Evolutionary conservation across 2,113 vertebrate genomes (phyloP), one percentile per base, ranked within the genome.

Genomic region (Clupea harengus): DNA sequence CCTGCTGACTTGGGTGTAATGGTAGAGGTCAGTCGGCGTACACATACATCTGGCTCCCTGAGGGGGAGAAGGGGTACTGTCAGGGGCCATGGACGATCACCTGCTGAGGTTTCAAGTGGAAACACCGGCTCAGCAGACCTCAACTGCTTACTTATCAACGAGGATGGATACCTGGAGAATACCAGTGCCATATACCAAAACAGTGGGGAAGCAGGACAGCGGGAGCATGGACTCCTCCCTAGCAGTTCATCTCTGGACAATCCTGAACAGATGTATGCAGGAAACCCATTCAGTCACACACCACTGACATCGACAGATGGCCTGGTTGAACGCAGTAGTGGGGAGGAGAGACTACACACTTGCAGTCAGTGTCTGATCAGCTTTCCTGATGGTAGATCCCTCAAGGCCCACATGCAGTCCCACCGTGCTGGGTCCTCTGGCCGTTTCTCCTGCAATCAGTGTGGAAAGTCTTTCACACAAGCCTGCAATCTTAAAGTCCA

Each of bases 401-500:
- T 94, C 9, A 94, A 94, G 67, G 84, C 88, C 1, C 92, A 94
- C 84, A 92, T 89, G 84, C 93, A 89, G 13, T 88, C 91, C 0
- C 93, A 95, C 45, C 92, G 90, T 87, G 75, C 50, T 15, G 87
- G 54, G 44, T 87, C 91, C 18, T 90, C 82, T 39, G 78, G 88
- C 0, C 87, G 85, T 0, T 93, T 93, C 84, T 85, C 90, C 47
- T 95, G 95, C 87, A 94, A 89, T 28, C 92, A 95, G 81, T 95
- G 95, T 0, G 92, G 93, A n/a, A 95, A 94, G 83, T 92, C 89
- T 10, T 95, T 94, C 60, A 92, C 92, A 78, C 95, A 95, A 86
- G 92, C 92, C 17, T 94, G 94, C 88, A 94, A 93, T 85, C 92
- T 95, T 47, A 95, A 94, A 85, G 93, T 94, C n/a, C 95, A 95